Evolutionary conservation across 1,140 invertebrate genomes (phyloP).

Genomic region (Brachionus rubens): DNA sequence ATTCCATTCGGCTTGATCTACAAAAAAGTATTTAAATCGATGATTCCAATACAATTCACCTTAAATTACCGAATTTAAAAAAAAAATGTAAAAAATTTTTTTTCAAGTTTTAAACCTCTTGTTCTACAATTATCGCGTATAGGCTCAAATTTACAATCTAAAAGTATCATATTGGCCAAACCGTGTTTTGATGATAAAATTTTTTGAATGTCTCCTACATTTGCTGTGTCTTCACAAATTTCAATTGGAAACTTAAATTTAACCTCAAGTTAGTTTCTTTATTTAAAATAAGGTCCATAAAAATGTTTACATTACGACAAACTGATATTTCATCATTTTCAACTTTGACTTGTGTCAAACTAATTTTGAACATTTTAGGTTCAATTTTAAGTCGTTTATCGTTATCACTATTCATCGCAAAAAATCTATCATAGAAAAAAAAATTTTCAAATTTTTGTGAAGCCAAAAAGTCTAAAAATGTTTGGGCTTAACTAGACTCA

Average conservation of each 20-base stretch:
- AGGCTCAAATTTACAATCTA: constrained; percentile 5
- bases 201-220: neutral
- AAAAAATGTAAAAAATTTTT: neutral
- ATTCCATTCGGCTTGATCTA: constrained; percentile 9
- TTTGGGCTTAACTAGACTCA: neutral
- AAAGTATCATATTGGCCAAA: neutral
- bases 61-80: neutral
- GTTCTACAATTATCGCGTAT: neutral
- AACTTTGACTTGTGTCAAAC: neutral
- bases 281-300: neutral
- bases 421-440: neutral
- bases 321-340: constrained; percentile 34
- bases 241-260: neutral
- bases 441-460: neutral
- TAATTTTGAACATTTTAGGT: constrained; percentile 10
- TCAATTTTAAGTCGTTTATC: neutral
- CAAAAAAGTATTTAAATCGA: constrained; percentile 15
- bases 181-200: neutral
- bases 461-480: neutral
- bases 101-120: neutral
- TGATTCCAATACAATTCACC: constrained; percentile 18
- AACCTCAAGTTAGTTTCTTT: neutral
- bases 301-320: neutral
- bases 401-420: neutral
- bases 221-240: constrained; percentile 9